Evolutionary conservation across 2,113 vertebrate genomes (phyloP).

Genomic region (Picathartes gymnocephalus): DNA sequence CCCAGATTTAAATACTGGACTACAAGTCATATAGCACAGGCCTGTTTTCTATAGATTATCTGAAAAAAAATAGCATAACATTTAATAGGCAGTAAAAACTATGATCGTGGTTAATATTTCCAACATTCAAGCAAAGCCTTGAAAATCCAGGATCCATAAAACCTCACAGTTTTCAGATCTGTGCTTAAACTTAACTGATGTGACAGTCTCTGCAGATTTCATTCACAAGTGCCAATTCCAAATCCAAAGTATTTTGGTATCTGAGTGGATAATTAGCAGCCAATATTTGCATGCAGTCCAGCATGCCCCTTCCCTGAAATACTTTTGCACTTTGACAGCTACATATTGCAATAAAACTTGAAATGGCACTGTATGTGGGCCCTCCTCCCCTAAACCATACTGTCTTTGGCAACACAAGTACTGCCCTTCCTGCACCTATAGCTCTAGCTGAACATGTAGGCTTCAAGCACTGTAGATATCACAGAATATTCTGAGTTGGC

Average conservation of each 20-base stretch:
- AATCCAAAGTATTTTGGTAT: background rate
- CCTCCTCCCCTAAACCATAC: background rate
- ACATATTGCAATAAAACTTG: background rate
- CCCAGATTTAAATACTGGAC: background rate
- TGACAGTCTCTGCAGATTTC: background rate
- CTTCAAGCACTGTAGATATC: background rate
- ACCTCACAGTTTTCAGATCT: background rate
- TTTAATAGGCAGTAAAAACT: background rate
- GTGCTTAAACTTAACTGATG: background rate
- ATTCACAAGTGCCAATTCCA: background rate
- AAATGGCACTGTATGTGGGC: background rate
- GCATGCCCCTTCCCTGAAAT: background rate
- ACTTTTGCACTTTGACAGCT: background rate
- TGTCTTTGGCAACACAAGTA: fast-evolving
- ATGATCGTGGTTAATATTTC: background rate
- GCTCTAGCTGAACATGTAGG: background rate
- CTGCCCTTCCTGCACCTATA: background rate
- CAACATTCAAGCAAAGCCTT: background rate
- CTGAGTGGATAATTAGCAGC: background rate
- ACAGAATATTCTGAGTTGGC: background rate
- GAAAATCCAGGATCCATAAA: background rate
- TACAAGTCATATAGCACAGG: background rate
- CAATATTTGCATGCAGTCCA: background rate
- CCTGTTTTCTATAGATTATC: background rate
- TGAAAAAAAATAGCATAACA: background rate